Conservation (phyloP, 2,888 invertebrate species). For the Bibio marci region DNA sequence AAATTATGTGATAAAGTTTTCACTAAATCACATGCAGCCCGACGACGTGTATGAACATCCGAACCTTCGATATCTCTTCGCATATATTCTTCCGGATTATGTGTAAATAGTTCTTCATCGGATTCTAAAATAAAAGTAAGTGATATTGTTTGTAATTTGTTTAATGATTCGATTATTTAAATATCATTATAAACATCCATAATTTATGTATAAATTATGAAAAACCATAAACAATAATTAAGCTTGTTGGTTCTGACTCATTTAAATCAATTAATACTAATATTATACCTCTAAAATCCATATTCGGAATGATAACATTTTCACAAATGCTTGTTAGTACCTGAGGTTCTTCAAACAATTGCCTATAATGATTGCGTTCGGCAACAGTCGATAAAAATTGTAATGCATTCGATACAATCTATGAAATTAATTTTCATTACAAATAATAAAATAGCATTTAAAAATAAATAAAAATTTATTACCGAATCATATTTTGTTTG, state of each 20-base stretch:
- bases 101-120: constrained; percentile 93
- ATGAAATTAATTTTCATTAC: constrained; percentile 22
- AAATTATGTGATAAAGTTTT: constrained; percentile 77
- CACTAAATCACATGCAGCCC: constrained; percentile 95
- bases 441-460: no score
- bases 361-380: constrained; percentile 72
- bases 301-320: constrained; percentile 96
- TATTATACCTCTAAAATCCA: constrained; percentile 74
- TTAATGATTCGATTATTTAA: no score
- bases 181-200: no score
- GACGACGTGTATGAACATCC: constrained; percentile 87
- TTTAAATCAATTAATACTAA: no score
- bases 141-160: no score
- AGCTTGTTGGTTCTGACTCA: background rate
- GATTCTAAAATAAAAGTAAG: constrained; percentile 37
- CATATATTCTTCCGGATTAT: constrained; percentile 96
- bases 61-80: constrained; percentile 94
- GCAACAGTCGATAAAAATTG: constrained; percentile 91
- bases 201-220: constrained; percentile 3
- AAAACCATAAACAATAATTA: constrained; percentile 3
- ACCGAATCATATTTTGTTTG: constrained; percentile 85
- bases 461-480: constrained; percentile 7
- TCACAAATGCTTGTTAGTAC: constrained; percentile 86
- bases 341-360: constrained; percentile 73
- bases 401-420: constrained; percentile 92